These are phyloP conservation scores for Diadegma fenestrale DNA, from an alignment of 2,888 invertebrate species.

Conservation along the genomic window DNA sequence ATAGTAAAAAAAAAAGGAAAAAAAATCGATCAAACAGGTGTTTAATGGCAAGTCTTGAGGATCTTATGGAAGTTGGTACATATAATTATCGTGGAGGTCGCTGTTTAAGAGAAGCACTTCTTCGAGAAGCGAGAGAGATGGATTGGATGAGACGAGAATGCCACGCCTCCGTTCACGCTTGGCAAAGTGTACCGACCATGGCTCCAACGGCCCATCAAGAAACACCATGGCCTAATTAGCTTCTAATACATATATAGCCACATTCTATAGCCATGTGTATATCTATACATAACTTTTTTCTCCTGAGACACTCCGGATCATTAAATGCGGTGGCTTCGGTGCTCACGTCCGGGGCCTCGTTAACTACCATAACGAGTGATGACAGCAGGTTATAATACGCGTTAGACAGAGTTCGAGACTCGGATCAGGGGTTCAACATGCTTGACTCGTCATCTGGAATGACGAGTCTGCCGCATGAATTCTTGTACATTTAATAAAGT, in stretches of 20 bases:
- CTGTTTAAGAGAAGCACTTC: slow-evolving; percentile 13
- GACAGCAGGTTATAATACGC: slow-evolving; percentile 67
- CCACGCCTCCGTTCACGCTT: slow-evolving; percentile 74
- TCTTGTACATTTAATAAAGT: neutral
- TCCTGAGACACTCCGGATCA: slow-evolving; percentile 72
- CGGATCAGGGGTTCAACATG: slow-evolving; percentile 23
- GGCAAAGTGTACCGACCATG: slow-evolving; percentile 72
- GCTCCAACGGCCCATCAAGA: slow-evolving; percentile 70
- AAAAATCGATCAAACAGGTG: slow-evolving; percentile 3
- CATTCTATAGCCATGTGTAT: slow-evolving; percentile 32
- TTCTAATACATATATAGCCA: slow-evolving; percentile 57
- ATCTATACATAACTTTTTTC: slow-evolving; percentile 71
- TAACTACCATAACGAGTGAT: slow-evolving; percentile 72
- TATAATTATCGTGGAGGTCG: slow-evolving; percentile 23
- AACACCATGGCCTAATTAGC: slow-evolving; percentile 77
- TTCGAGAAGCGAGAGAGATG: slow-evolving; percentile 26
- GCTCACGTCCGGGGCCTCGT: slow-evolving; percentile 62
- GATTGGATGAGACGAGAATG: slow-evolving; percentile 41
- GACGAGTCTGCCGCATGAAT: slow-evolving; percentile 4
- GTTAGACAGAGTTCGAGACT: slow-evolving; percentile 52
- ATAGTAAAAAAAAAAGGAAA: neutral
- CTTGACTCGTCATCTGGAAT: slow-evolving; percentile 63
- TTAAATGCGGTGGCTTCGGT: slow-evolving; percentile 70
- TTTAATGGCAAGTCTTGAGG: slow-evolving; percentile 17
- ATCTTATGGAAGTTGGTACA: neutral